phyloP scores from a whole-genome alignment of 1,140 invertebrate species.

The Heliconius eleuchia region DNA sequence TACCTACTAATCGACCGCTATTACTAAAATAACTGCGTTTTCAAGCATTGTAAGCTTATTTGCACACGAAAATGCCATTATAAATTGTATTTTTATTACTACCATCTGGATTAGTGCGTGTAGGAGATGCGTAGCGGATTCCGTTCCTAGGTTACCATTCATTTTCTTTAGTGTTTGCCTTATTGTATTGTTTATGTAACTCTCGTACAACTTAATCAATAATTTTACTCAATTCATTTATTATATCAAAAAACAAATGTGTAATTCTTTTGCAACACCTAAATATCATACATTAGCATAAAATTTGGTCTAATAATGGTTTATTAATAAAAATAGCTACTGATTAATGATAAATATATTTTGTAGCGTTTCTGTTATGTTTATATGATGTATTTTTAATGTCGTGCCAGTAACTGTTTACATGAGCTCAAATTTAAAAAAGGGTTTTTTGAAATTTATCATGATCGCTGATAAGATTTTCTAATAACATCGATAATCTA shows the following conservation, averaged over 20 bases:
- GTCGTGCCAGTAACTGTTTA: background rate
- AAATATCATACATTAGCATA: conserved; percentile 4
- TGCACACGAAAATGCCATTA: conserved; percentile 11
- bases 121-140: background rate
- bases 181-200: too few species aligned
- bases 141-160: background rate
- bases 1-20: conserved; percentile 75
- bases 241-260: background rate
- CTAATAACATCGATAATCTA: background rate
- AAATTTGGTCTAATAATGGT: background rate
- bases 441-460: background rate
- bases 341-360: background rate
- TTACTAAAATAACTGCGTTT: conserved; percentile 73
- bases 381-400: too few species aligned
- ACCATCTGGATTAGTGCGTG: background rate
- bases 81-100: conserved; percentile 14
- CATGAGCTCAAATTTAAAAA: background rate
- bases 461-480: background rate
- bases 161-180: too few species aligned
- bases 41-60: conserved; percentile 26
- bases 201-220: too few species aligned
- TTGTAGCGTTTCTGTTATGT: background rate
- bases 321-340: background rate
- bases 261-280: conserved; percentile 4
- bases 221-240: background rate